Conservation (phyloP, 37 sponge, comb jelly and placozoan species). For the Hexactinellida sp. region DNA sequence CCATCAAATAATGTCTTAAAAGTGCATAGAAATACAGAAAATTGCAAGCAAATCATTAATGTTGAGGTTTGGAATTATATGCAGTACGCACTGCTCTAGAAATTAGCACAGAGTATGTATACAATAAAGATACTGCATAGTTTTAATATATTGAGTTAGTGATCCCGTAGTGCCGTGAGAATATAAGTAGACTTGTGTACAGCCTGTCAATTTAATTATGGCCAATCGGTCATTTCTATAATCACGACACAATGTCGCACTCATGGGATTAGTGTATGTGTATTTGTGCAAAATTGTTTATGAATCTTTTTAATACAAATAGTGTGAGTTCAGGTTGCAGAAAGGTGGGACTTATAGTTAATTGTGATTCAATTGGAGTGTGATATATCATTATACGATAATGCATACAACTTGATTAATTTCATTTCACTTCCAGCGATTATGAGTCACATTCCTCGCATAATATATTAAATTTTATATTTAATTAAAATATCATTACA, state of each 20-base stretch:
- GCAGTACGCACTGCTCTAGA: neutral
- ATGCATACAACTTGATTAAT: no score
- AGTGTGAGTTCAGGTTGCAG: neutral
- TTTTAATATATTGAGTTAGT: neutral
- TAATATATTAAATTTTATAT: no score
- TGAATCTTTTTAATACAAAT: neutral
- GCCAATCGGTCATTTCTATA: neutral
- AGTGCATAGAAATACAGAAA: neutral
- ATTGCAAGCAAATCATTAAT: neutral
- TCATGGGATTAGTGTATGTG: neutral
- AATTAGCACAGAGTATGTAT: neutral
- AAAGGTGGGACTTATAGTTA: neutral
- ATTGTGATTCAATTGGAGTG: no score
- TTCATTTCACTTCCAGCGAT: no score
- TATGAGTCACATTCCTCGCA: no score
- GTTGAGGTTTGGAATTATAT: conserved; percentile 17
- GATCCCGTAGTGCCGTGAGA: neutral
- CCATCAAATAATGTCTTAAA: neutral
- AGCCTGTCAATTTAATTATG: neutral
- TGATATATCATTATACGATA: no score
- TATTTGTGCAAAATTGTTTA: neutral
- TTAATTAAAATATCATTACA: no score
- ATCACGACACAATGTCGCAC: neutral
- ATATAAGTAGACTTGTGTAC: neutral
- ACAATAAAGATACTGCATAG: neutral